phyloP scores from a whole-genome alignment of 2,113 vertebrate genomes.

The Herpailurus yagouaroundi region DNA sequence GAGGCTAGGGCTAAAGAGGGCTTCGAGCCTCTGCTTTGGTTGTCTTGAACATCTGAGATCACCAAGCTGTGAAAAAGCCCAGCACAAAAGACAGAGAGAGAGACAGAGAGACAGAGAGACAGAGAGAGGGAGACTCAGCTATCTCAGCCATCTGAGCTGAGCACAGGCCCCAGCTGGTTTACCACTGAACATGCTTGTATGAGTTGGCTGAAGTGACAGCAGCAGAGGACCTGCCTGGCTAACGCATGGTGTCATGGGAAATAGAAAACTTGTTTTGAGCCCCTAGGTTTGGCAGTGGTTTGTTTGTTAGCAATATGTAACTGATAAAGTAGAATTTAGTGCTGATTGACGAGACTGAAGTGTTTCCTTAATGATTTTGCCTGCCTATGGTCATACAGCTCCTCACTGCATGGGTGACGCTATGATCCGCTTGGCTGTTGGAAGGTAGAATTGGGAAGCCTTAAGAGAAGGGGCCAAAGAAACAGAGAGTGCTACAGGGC shows the following conservation, averaged over 20 bases:
- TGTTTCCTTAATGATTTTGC: not conserved
- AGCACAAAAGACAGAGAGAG: not conserved
- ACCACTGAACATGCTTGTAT: not conserved
- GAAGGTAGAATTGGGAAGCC: not conserved
- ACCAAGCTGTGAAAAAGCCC: not conserved
- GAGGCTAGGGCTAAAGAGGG: not conserved
- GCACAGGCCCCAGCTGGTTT: not conserved
- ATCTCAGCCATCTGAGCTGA: not conserved
- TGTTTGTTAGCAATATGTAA: not conserved
- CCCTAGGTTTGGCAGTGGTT: not conserved
- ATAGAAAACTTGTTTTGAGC: not conserved
- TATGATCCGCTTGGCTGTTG: not conserved
- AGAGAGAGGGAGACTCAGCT: not conserved
- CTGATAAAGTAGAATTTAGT: not conserved
- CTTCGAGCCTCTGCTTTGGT: not conserved
- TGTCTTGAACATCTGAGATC: not conserved
- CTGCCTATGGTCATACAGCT: not conserved
- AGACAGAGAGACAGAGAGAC: not conserved
- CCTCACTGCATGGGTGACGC: not conserved
- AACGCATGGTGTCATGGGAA: not conserved
- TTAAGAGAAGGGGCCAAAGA: not conserved
- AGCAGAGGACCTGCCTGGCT: not conserved
- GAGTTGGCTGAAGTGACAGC: not conserved
- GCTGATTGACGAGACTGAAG: not conserved
- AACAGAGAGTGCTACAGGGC: not conserved